Conservation (phyloP, 2,888 invertebrate genomes). For the Dusona sp. region DNA sequence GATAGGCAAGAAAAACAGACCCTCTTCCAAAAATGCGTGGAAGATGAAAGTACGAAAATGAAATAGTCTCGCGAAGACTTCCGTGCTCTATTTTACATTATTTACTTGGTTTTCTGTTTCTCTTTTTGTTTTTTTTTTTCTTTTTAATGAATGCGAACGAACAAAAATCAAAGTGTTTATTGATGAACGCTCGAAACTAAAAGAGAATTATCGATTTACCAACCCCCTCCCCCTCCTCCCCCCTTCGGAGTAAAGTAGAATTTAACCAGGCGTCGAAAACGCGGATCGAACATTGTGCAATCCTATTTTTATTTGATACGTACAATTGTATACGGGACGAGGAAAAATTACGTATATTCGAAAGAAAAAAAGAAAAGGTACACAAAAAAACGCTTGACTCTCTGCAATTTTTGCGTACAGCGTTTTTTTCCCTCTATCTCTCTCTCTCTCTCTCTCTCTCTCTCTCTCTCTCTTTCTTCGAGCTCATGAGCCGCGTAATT, state of each 20-base stretch:
- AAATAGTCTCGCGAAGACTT: slow-evolving; percentile 47
- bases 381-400: slow-evolving; percentile 62
- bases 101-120: slow-evolving; percentile 20
- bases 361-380: slow-evolving; percentile 32
- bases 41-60: slow-evolving; percentile 34
- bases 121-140: too few species aligned
- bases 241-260: slow-evolving; percentile 48
- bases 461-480: slow-evolving; percentile 9
- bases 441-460: slow-evolving; percentile 13
- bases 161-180: slow-evolving; percentile 42
- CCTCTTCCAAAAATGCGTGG: slow-evolving; percentile 45
- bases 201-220: slow-evolving; percentile 22
- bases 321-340: slow-evolving; percentile 64
- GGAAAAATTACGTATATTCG: slow-evolving; percentile 42
- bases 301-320: slow-evolving; percentile 67
- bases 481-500: slow-evolving; percentile 43
- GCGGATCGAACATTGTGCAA: slow-evolving; percentile 74
- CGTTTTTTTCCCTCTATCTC: slow-evolving; percentile 18
- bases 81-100: slow-evolving; percentile 29
- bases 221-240: neutral
- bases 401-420: slow-evolving; percentile 57
- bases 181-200: slow-evolving; percentile 18
- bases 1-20: neutral
- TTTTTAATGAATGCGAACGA: slow-evolving; percentile 42
- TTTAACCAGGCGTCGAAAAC: slow-evolving; percentile 58